Percentiles rank a stretch among this genome's conserved stretches.
Conservation (phyloP, 2,888 invertebrate species). For the Tromatobia lineatoria region DNA sequence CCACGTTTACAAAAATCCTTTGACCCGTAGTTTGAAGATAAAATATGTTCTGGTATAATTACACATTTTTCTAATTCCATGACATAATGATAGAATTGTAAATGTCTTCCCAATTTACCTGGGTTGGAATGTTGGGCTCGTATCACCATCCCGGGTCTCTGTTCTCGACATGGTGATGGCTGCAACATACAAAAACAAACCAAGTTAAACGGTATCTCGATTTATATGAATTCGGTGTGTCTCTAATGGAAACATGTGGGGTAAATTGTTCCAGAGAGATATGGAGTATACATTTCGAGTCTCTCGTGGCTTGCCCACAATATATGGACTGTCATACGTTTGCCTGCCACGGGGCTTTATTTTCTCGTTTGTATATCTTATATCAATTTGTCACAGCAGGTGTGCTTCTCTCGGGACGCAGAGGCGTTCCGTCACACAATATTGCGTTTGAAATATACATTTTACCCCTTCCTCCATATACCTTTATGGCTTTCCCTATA, state of each 20-base stretch:
- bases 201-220: conserved; percentile 5
- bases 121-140: conserved; percentile 79
- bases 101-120: conserved; percentile 74
- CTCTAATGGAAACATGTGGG: conserved; percentile 24
- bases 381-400: conserved; percentile 62
- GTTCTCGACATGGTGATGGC: conserved; percentile 79
- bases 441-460: conserved; percentile 42
- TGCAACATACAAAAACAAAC: conserved; percentile 69
- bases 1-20: background rate
- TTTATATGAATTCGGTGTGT: background rate
- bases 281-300: conserved; percentile 28
- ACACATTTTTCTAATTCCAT: background rate
- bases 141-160: conserved; percentile 77
- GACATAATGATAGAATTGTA: background rate
- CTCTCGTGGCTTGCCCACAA: conserved; percentile 18
- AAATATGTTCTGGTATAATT: background rate
- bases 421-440: conserved; percentile 25
- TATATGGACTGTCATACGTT: conserved; percentile 30
- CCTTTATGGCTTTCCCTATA: background rate
- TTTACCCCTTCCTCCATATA: conserved; percentile 7
- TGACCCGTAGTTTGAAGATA: background rate
- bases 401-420: conserved; percentile 32
- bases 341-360: conserved; percentile 41
- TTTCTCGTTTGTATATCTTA: conserved; percentile 62
- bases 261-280: conserved; percentile 24